Evolutionary conservation across 2,797 vertebrate species (phyloP).

Genomic region (Rhabdophis nuchalis): DNA sequence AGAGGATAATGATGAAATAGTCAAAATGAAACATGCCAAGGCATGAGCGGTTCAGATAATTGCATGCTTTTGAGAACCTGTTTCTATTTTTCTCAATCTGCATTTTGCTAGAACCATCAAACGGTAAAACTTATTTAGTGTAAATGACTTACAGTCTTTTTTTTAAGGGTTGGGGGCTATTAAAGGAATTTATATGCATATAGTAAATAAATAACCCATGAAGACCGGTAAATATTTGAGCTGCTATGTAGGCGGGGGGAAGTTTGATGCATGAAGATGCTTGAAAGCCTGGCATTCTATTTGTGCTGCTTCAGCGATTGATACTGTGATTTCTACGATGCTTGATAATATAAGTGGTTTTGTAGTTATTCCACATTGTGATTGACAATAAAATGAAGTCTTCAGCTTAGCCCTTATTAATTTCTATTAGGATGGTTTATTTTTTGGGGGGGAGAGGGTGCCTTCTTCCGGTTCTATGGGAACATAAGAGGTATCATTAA

Average conservation of each 20-base stretch:
- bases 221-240: background rate
- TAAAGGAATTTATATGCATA: background rate
- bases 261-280: background rate
- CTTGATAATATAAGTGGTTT: background rate
- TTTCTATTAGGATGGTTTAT: background rate
- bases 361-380: background rate
- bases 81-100: background rate
- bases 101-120: background rate
- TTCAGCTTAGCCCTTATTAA: background rate
- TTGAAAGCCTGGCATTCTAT: background rate
- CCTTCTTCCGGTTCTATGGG: constrained; percentile 11
- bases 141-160: background rate
- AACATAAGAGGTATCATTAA: background rate
- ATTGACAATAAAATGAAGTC: constrained; percentile 18
- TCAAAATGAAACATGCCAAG: background rate
- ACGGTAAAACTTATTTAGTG: background rate
- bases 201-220: background rate
- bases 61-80: background rate
- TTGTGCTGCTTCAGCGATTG: background rate
- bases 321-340: background rate
- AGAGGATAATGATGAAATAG: background rate
- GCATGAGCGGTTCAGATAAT: background rate
- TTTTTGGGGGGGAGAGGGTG: background rate
- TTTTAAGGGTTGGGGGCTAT: background rate
- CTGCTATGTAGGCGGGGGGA: background rate